These are phyloP conservation scores for Vesta saturnalis DNA, from an alignment of 2,888 invertebrate genomes.

Conservation along the genomic window DNA sequence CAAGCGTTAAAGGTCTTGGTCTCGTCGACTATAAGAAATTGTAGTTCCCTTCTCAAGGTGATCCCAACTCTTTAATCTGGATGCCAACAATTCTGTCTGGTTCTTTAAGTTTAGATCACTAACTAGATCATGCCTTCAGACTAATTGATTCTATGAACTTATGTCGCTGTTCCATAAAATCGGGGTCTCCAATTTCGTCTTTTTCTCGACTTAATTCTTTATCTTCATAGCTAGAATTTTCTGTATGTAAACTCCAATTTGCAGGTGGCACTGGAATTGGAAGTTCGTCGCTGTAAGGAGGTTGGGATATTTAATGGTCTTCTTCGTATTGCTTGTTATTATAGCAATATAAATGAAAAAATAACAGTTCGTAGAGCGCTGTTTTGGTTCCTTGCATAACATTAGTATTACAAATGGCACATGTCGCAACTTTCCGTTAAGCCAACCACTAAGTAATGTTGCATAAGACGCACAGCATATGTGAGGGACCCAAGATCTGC, in stretches of 20 bases:
- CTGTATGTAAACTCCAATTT: not conserved
- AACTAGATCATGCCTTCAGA: conserved; percentile 10
- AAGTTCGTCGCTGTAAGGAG: conserved; percentile 8
- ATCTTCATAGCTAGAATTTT: conserved; percentile 11
- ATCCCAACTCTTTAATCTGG: conserved; percentile 4
- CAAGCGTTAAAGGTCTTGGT: not conserved
- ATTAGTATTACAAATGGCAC: too few relatives aligned
- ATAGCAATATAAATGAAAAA: too few relatives aligned
- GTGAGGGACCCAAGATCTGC: conserved; percentile 42
- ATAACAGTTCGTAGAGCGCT: too few relatives aligned
- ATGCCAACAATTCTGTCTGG: conserved; percentile 8
- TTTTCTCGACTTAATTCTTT: not conserved
- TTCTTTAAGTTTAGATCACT: conserved; percentile 11
- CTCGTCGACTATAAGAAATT: not conserved
- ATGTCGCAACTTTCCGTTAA: too few relatives aligned
- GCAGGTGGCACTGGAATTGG: not conserved
- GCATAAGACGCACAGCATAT: conserved; percentile 37
- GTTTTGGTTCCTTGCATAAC: too few relatives aligned
- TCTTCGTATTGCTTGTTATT: too few relatives aligned
- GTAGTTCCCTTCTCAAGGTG: not conserved
- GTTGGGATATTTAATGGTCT: too few relatives aligned
- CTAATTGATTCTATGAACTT: not conserved
- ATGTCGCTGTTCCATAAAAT: not conserved
- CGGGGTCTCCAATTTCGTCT: not conserved
- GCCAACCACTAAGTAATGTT: conserved; percentile 40